Percentiles rank a stretch among this genome's conserved stretches.
These are phyloP conservation scores for Suncus etruscus DNA, from an alignment of 2,113 vertebrate species.

Conservation along the genomic window DNA sequence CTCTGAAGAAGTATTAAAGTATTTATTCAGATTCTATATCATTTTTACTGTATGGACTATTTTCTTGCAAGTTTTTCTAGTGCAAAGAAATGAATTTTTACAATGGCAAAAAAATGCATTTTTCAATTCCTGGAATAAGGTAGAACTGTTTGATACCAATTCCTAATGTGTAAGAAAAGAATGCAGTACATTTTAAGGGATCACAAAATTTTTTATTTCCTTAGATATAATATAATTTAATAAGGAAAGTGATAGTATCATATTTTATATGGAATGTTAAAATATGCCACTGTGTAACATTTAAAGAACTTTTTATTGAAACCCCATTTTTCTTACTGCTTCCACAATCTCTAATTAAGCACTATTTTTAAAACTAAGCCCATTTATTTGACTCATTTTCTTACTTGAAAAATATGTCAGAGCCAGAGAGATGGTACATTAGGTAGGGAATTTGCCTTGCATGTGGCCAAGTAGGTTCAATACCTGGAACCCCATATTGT, in stretches of 20 bases:
- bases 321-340: conserved; percentile 42
- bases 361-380: conserved; percentile 41
- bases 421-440: too few species aligned
- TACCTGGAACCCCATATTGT: too few species aligned
- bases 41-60: conserved; percentile 7
- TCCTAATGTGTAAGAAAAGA: conserved; percentile 28
- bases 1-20: conserved; percentile 32
- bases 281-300: conserved; percentile 2
- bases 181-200: not conserved
- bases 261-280: not conserved
- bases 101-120: not conserved
- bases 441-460: too few species aligned
- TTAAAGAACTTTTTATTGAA: conserved; percentile 49
- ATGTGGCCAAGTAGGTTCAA: too few species aligned
- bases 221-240: conserved; percentile 54
- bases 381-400: conserved; percentile 14
- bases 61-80: conserved; percentile 16
- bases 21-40: not conserved
- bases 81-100: conserved; percentile 45
- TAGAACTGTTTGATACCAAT: not conserved
- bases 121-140: not conserved
- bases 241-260: not conserved
- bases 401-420: too few species aligned
- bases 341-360: conserved; percentile 36
- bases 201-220: conserved; percentile 29